Percentiles rank a stretch among this genome's conserved stretches.
Conservation (phyloP, 2,888 invertebrate genomes). For the Polyploca ridens region DNA sequence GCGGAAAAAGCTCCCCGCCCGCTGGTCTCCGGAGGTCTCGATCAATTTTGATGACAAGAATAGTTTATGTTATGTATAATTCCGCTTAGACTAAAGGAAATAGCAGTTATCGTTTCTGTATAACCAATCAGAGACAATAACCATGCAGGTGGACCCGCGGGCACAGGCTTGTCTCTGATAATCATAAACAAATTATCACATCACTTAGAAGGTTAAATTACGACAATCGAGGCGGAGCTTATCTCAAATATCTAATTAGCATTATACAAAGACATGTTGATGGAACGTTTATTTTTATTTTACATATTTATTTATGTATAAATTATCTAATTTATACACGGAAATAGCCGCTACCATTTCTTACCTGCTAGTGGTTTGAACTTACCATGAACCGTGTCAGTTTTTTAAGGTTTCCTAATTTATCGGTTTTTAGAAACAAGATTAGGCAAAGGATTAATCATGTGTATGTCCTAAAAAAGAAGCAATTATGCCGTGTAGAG, state of each 20-base stretch:
- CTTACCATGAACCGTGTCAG: background rate
- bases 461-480: no score
- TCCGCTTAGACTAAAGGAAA: no score
- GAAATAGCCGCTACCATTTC: background rate
- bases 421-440: background rate
- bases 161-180: background rate
- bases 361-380: background rate
- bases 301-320: slow-evolving; percentile 2
- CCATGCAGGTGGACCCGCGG: no score
- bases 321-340: background rate
- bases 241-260: slow-evolving; percentile 12
- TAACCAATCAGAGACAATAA: no score
- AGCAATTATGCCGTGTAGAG: no score
- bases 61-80: no score
- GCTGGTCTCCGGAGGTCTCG: no score
- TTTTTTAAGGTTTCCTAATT: background rate
- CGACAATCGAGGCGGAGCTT: slow-evolving; percentile 21
- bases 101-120: no score
- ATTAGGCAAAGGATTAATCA: background rate
- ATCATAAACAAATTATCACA: slow-evolving; percentile 37
- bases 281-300: background rate
- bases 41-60: no score
- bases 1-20: no score
- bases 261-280: slow-evolving; percentile 7
- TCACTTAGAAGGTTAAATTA: slow-evolving; percentile 28